Base-by-base conservation (phyloP, 2,113 vertebrate species). In the Syngnathus scovelli region DNA sequence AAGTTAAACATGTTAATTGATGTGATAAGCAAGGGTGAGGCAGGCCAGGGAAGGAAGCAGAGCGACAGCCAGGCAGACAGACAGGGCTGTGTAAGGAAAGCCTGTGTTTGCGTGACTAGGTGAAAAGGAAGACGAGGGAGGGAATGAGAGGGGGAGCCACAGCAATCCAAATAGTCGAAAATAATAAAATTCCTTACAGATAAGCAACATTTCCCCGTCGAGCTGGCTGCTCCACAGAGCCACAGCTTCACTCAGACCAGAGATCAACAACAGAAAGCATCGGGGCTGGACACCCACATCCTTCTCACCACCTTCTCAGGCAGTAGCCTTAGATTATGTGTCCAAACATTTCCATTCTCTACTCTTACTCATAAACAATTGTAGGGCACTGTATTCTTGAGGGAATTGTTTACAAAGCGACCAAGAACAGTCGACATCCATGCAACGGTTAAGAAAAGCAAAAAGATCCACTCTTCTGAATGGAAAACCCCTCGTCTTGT, bases 1-100 rank as follows among this genome's bases (percentile, higher is more conserved):
- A 75, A 76, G 74, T 79, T 80, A 80, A 82, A 87, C 83, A 87
- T 86, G 83, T 82, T 85, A 87, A 87, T 86, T 84, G 81, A 69
- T 70, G 71, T 81, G 83, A 89, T 89, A 87, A 89, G 86, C 78
- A 67, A 82, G 83, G 87, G 87, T 86, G 84, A 89, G 84, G 84
- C 85, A 64, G 72, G 66, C 52, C 65, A 67, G 68, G 63, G 73
- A 86, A 86, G 84, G 85, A 87, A 87, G 77, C 79, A 67, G 71
- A 82, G 67, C 18, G 43, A 51, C 64, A 65, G 71, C 69, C 78
- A 80, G 79, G 79, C 77, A 78, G 79, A 65, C 61, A 70, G 69
- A 71, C 75, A 78, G 69, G 67, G 61, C 72, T 79, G 68, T 72
- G 65, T 54, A 58, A 75, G 77, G 74, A 75, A 83, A 82, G 81